Evolutionary conservation across 2,113 vertebrate species (phyloP), one percentile per base, ranked within the genome.

Genomic region (Nothocercus julius): DNA sequence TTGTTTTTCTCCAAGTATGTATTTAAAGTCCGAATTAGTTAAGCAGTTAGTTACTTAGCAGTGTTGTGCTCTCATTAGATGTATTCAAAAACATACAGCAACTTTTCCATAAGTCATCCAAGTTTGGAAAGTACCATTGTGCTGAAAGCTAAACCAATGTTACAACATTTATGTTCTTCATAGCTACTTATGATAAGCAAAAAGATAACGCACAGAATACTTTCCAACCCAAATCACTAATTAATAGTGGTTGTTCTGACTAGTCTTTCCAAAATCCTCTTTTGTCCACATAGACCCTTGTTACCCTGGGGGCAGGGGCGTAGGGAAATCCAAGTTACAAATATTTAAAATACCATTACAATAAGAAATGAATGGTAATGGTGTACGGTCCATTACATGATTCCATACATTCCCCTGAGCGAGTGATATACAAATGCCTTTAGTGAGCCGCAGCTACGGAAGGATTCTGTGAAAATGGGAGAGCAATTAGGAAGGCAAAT

Each of bases 131-230:
- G 8, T 61, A 38, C 6, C 59, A 25, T 5, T 51, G 38, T 30
- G 21, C 62, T 53, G 53, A 78, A 90, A 88, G 30, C 25, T 59
- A 58, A 70, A 54, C 3, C 13, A 44, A 69, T 73, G 13, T 56
- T 63, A 20, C 16, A 42, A 10, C 30, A 20, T 32, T 78, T 82
- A 16, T 85, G 38, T 66, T 58, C 78, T 61, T 76, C 62, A 54
- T 19, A 51, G 32, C 56, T 73, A 9, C 36, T 54, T 45, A 47
- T 51, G 19, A 11, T 62, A 47, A 70, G 38, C 32, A 91, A 44
- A 87, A 84, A 5, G 3, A 53, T 75, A 24, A 24, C 0, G 0
- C 25, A 22, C 11, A 76, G 30, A 82, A 38, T 9, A 84, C 11
- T 72, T 82, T 76, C 27, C 44, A 5, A 22, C 49, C 49, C 49